phyloP scores from a whole-genome alignment of 2,113 vertebrate genomes.

The Rostratula benghalensis region DNA sequence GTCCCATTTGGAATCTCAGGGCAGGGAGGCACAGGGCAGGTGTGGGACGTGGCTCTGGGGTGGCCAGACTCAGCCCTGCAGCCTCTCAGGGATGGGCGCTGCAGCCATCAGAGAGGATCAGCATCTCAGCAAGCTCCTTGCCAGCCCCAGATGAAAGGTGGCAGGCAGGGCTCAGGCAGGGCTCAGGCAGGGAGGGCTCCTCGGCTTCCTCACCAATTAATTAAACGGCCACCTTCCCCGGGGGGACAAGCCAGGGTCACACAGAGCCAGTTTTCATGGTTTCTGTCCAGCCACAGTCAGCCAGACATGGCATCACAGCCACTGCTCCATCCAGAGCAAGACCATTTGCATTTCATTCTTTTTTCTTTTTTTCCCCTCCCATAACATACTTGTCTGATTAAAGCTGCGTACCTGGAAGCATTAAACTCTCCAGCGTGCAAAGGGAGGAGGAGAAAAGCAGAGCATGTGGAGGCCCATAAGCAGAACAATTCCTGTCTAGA shows the following conservation, averaged over 20 bases:
- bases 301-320: background rate
- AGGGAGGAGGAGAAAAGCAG: background rate
- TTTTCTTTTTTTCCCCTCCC: background rate
- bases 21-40: background rate
- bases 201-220: fast-evolving
- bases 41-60: background rate
- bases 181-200: background rate
- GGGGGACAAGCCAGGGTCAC: background rate
- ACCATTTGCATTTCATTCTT: background rate
- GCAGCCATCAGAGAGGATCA: background rate
- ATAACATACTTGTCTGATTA: conserved; percentile 48
- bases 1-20: background rate
- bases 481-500: conserved; percentile 80
- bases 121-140: background rate
- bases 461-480: conserved; percentile 42
- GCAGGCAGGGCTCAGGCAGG: background rate
- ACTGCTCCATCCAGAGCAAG: background rate
- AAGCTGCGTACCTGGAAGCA: conserved; percentile 66
- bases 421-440: conserved; percentile 19
- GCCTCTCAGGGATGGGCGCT: fast-evolving
- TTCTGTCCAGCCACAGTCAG: background rate
- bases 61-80: background rate
- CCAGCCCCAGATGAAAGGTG: background rate
- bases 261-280: background rate
- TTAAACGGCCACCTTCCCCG: fast-evolving